Conservation (phyloP, 2,797 vertebrate species). For the Malacoraja senta region DNA sequence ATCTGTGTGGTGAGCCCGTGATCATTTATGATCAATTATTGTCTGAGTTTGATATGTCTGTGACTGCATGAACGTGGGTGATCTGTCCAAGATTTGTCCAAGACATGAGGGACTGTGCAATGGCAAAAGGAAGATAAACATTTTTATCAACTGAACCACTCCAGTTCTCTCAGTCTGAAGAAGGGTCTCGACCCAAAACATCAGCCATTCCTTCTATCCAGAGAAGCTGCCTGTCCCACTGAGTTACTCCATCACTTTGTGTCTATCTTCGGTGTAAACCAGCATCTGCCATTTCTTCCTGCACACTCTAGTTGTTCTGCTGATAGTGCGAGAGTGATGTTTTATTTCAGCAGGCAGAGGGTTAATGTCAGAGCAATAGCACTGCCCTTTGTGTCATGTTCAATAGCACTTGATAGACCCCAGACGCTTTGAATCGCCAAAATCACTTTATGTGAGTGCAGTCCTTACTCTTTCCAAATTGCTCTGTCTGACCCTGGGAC, state of each 20-base stretch:
- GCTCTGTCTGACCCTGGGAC: slow-evolving; percentile 31
- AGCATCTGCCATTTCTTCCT: too few relatives aligned
- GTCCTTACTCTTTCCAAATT: slow-evolving; percentile 33
- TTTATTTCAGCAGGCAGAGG: slow-evolving; percentile 6
- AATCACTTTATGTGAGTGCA: slow-evolving; percentile 21
- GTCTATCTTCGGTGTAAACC: too few relatives aligned
- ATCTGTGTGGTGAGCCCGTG: neutral
- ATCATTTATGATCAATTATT: neutral
- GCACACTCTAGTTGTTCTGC: neutral
- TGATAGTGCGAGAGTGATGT: neutral
- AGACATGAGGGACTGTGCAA: neutral
- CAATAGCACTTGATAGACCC: slow-evolving; percentile 21
- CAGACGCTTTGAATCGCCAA: slow-evolving; percentile 23
- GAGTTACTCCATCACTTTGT: too few relatives aligned
- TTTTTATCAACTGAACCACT: neutral
- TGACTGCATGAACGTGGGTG: neutral
- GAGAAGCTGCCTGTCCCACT: too few relatives aligned
- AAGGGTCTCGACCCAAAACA: too few relatives aligned
- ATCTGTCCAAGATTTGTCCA: neutral
- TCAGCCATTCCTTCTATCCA: too few relatives aligned
- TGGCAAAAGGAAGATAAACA: too few relatives aligned
- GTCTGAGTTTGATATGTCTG: neutral
- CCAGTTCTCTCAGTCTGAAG: neutral
- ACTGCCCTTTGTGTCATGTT: slow-evolving; percentile 3
- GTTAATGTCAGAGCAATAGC: neutral